phyloP scores from a whole-genome alignment of 1,140 invertebrate genomes.

The Drosophila ercepeae region DNA sequence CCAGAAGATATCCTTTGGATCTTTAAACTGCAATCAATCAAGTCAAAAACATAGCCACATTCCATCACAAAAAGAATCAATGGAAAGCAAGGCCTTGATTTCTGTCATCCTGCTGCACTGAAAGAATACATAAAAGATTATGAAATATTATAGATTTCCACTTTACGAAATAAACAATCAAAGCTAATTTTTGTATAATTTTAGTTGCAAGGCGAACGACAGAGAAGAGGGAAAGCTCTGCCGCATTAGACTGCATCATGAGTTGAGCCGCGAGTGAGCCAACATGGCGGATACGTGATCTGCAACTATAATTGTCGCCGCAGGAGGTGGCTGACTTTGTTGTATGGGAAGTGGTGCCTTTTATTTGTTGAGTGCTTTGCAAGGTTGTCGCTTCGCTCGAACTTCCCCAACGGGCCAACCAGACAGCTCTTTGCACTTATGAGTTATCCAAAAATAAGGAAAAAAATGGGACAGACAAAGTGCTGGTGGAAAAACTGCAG shows the following conservation, averaged over 20 bases:
- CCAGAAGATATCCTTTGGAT: not conserved
- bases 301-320: slow-evolving; percentile 52
- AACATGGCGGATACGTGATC: slow-evolving; percentile 42
- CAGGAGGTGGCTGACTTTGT: slow-evolving; percentile 9
- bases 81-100: slow-evolving; percentile 2
- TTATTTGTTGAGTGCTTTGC: slow-evolving; percentile 76
- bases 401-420: slow-evolving; percentile 15
- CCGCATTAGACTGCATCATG: slow-evolving; percentile 4
- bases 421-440: slow-evolving; percentile 69
- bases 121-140: not conserved
- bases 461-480: slow-evolving; percentile 23
- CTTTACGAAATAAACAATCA: too few relatives aligned
- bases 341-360: slow-evolving; percentile 8
- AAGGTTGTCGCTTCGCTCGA: slow-evolving; percentile 55
- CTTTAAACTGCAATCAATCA: slow-evolving; percentile 10
- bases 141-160: too few relatives aligned
- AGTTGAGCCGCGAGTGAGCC: slow-evolving; percentile 30
- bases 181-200: too few relatives aligned
- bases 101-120: slow-evolving; percentile 9
- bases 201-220: too few relatives aligned
- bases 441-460: not conserved
- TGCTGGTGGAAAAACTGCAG: slow-evolving; percentile 18
- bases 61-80: not conserved
- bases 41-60: slow-evolving; percentile 8
- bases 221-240: too few relatives aligned